Base-by-base conservation (phyloP, 2,797 vertebrate genomes). In the Trachops cirrhosus region DNA sequence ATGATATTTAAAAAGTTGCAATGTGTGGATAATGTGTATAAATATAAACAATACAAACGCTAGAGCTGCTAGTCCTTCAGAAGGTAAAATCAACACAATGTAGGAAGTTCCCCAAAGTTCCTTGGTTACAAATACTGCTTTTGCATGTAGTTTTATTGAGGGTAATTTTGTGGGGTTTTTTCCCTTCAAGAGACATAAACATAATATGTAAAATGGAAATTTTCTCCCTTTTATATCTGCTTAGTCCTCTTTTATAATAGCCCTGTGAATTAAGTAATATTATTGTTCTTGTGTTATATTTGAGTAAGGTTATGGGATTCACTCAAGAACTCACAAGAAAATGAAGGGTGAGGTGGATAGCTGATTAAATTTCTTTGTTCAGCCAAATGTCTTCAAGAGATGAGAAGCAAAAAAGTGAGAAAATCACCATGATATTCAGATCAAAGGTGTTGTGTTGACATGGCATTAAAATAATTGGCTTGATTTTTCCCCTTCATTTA, bases 151-250 rank as follows among this genome's bases (percentile, higher is more conserved):
- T 67, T 91, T 41, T 32, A 37, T 26, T 62, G 29, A 91, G 90
- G 67, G 85, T 44, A 78, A 85, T 46, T 77, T 78, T 79, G 70
- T 73, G 16, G 34, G 37, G 4, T 14, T 37, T 62, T 52, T 67
- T 9, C 4, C 26, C 64, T 44, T 22, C 48, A 74, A 71, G 64
- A 94, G 79, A 84, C 50, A 50, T 59, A 87, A 67, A 80, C 68
- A 34, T n/a, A 75, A 94, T 41, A 79, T 83, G 37, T 7, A 96
- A 94, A 89, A 52, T 89, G n/a, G 48, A 93, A 73, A 62, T 46
- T 73, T 73, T 82, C 80, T 83, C 24, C 62, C 5, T 64, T n/a
- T 32, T 64, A 18, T 89, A 52, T 15, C 52, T 74, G 52, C 39
- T 84, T 50, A 79, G 88, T n/a, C 57, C n/a, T 86, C 44, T 90